Percentiles rank a stretch among this genome's conserved stretches.
Conservation (phyloP, 1,140 invertebrate genomes). For the Antheraea pernyi region DNA sequence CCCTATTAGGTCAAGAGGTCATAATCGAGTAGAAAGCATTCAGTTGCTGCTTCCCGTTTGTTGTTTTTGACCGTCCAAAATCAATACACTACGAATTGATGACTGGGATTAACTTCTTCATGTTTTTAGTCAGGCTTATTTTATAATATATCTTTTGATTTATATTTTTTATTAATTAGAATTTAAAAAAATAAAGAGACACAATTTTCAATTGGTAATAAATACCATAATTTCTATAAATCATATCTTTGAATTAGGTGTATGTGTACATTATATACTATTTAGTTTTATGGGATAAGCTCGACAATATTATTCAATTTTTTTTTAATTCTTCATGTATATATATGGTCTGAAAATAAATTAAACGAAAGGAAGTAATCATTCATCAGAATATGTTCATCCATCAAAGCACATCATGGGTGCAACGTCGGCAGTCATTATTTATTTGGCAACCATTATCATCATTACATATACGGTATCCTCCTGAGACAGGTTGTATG, state of each 20-base stretch:
- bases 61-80: background rate
- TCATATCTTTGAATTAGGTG: too few species aligned
- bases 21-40: slow-evolving; percentile 11
- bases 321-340: too few species aligned
- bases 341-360: too few species aligned
- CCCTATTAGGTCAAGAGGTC: slow-evolving; percentile 15
- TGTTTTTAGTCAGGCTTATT: background rate
- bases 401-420: slow-evolving; percentile 58
- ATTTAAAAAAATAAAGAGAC: too few species aligned
- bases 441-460: slow-evolving; percentile 66
- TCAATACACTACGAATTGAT: background rate
- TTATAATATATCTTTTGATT: too few species aligned
- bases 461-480: slow-evolving; percentile 41
- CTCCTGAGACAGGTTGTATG: slow-evolving; percentile 12
- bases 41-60: background rate
- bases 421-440: slow-evolving; percentile 50
- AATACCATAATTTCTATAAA: too few species aligned
- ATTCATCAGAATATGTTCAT: slow-evolving; percentile 34
- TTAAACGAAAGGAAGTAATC: slow-evolving; percentile 9
- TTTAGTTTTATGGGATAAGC: too few species aligned
- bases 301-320: too few species aligned
- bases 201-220: too few species aligned
- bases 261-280: too few species aligned
- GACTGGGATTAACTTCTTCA: background rate
- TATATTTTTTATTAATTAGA: too few species aligned